Conservation (phyloP, 1,140 invertebrate species). For the Andricus grossulariae region DNA sequence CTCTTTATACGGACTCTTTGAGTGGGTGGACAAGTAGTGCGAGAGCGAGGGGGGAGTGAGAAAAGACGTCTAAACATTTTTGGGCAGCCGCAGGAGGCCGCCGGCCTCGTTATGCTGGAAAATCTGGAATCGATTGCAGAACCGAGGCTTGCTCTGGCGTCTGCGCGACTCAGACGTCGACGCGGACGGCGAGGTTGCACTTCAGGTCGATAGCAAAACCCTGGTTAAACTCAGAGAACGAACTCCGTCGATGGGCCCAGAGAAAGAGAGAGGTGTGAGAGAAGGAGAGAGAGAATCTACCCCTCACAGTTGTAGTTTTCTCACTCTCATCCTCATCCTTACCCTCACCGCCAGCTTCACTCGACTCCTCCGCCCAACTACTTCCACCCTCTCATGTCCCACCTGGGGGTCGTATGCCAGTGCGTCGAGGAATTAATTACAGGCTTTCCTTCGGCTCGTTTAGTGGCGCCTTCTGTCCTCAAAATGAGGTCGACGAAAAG, state of each 20-base stretch:
- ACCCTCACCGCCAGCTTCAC: background rate
- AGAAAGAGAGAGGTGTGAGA: conserved; percentile 45
- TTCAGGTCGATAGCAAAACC: conserved; percentile 70
- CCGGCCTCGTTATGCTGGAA: conserved; percentile 71
- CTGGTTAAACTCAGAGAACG: conserved; percentile 67
- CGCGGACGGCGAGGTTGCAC: conserved; percentile 67
- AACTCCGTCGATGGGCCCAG: conserved; percentile 65
- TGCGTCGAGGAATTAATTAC: conserved; percentile 66
- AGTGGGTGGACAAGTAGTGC: no score
- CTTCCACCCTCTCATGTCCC: conserved; percentile 27
- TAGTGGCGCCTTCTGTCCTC: conserved; percentile 46
- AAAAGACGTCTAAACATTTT: conserved; percentile 58
- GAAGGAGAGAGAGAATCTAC: conserved; percentile 30
- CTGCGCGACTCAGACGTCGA: conserved; percentile 69
- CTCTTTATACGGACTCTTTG: no score
- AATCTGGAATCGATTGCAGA: conserved; percentile 71
- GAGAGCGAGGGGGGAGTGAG: background rate
- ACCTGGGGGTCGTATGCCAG: conserved; percentile 34
- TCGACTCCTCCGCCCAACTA: conserved; percentile 24
- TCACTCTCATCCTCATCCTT: background rate
- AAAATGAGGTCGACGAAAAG: conserved; percentile 57
- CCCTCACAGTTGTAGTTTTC: conserved; percentile 37
- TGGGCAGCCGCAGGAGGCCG: conserved; percentile 61
- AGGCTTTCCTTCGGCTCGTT: conserved; percentile 50
- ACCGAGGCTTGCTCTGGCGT: conserved; percentile 60